These are phyloP conservation scores for Drosophila lacertosa DNA, from an alignment of 1,140 invertebrate genomes.

Conservation along the genomic window DNA sequence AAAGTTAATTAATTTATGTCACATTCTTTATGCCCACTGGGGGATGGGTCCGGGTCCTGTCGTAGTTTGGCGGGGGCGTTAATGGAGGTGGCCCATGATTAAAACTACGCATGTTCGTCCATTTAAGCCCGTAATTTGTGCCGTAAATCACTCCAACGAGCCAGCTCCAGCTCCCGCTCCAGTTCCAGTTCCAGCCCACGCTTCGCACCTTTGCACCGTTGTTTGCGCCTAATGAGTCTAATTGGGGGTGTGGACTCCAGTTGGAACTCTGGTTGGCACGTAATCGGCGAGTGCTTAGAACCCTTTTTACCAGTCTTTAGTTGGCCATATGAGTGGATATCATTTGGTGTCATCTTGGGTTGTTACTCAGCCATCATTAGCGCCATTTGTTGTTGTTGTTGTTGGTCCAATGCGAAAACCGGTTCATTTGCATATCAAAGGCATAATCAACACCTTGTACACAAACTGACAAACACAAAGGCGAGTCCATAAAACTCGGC, in stretches of 20 bases:
- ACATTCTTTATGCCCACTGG: slow-evolving; percentile 72
- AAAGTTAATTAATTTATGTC: slow-evolving; percentile 82
- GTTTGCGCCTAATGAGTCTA: slow-evolving; percentile 76
- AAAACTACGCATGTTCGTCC: slow-evolving; percentile 82
- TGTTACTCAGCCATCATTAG: slow-evolving; percentile 67
- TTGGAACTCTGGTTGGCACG: slow-evolving; percentile 38
- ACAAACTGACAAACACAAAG: slow-evolving; percentile 47
- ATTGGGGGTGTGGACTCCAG: slow-evolving; percentile 64
- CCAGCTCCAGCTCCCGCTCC: slow-evolving; percentile 44
- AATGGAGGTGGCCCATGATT: slow-evolving; percentile 74
- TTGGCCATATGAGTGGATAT: slow-evolving; percentile 37
- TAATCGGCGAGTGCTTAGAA: slow-evolving; percentile 56
- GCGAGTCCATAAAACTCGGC: slow-evolving; percentile 27
- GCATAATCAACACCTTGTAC: slow-evolving; percentile 81
- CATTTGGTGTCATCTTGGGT: slow-evolving; percentile 40
- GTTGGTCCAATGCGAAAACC: slow-evolving; percentile 57
- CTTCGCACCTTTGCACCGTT: slow-evolving; percentile 63
- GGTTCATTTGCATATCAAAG: slow-evolving; percentile 82
- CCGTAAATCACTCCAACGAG: slow-evolving; percentile 76
- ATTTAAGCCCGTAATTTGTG: slow-evolving; percentile 79
- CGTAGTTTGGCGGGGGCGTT: slow-evolving; percentile 47
- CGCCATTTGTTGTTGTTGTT: slow-evolving; percentile 77
- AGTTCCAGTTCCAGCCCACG: slow-evolving; percentile 45
- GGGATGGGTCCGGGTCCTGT: slow-evolving; percentile 34
- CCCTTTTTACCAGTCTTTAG: slow-evolving; percentile 62